A percentile compares a stretch with the other conserved stretches of the same genome.
Evolutionary conservation across 1,140 invertebrate genomes (phyloP).

Genomic region (Maniola jurtina): DNA sequence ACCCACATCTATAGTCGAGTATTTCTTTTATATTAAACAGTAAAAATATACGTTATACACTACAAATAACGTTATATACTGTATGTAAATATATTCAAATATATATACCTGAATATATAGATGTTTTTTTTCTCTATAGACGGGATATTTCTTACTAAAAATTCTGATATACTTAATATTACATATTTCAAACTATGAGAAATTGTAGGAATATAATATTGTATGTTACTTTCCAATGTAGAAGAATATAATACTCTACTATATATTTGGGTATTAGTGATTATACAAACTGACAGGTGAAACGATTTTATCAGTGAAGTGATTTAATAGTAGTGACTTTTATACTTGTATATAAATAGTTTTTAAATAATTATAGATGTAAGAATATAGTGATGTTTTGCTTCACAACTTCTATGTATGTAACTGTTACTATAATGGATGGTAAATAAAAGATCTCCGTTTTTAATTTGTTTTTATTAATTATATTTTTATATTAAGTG

Average conservation of each 20-base stretch:
- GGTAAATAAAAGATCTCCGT: constrained; percentile 58
- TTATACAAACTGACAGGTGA: constrained; percentile 27
- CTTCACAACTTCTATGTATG: constrained; percentile 64
- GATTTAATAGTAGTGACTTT: constrained; percentile 63
- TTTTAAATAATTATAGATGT: constrained; percentile 50
- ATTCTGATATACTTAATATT: no score
- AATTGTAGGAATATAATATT: neutral
- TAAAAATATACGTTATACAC: neutral
- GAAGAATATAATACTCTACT: constrained; percentile 29
- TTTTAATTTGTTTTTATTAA: constrained; percentile 42
- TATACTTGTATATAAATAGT: constrained; percentile 71
- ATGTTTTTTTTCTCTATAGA: neutral
- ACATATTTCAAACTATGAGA: neutral
- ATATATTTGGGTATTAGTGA: constrained; percentile 38
- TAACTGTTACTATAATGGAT: constrained; percentile 61
- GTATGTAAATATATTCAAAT: constrained; percentile 1
- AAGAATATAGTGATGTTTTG: constrained; percentile 63
- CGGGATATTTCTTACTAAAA: neutral
- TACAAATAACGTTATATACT: neutral
- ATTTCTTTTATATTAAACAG: constrained; percentile 20
- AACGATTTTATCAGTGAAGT: constrained; percentile 49
- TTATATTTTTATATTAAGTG: no score
- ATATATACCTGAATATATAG: neutral
- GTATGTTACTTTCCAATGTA: neutral
- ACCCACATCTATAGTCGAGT: constrained; percentile 41